Base-by-base conservation (phyloP, 2,797 vertebrate genomes). In the Picus viridis region DNA sequence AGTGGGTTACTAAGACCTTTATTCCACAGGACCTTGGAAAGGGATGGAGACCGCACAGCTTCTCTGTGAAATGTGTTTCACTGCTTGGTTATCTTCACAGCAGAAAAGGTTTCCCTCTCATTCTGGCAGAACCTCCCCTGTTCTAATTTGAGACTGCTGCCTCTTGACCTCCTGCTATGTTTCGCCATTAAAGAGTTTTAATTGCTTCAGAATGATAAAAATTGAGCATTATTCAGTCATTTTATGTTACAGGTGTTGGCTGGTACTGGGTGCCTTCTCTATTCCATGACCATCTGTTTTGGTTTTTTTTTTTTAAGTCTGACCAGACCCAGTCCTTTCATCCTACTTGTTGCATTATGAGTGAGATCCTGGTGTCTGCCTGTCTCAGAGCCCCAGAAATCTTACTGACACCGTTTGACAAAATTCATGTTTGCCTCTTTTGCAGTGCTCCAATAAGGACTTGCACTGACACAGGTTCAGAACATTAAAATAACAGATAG, bases 251-350 rank as follows among this genome's bases (percentile, higher is more conserved):
- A 68, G 24, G 2, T 59, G 22, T 30, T 90, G 39, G 56, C 59
- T 89, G 32, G 30, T 17, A 26, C 6, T 36, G 45, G 7, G 4
- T 41, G 27, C 8, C 12, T 3, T 86, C 32, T 22, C 32, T 71
- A 47, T 1, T 3, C 17, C 22, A 22, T 12, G 10, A 34, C 7
- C 1, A 4, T 16, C 16, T 43, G 12, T 41, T 41, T n/a, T n/a
- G n/a, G n/a, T n/a, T n/a, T n/a, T 43, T 16, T 3, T 17, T 27
- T 47, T 45, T 67, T 16, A 30, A n/a, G 3, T 43, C 20, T 83
- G 39, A 67, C 27, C 3, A 67, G 72, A 78, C 5, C 3, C 9
- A 20, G 17, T 41, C 22, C 9, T 76, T 29, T 68, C 6, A 67
- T 20, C 12, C 7, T 74, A 6, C 13, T 53, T 49, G 49, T 49